Conservation (phyloP, 2,797 vertebrate genomes). For the Amphiprion clarkii region DNA sequence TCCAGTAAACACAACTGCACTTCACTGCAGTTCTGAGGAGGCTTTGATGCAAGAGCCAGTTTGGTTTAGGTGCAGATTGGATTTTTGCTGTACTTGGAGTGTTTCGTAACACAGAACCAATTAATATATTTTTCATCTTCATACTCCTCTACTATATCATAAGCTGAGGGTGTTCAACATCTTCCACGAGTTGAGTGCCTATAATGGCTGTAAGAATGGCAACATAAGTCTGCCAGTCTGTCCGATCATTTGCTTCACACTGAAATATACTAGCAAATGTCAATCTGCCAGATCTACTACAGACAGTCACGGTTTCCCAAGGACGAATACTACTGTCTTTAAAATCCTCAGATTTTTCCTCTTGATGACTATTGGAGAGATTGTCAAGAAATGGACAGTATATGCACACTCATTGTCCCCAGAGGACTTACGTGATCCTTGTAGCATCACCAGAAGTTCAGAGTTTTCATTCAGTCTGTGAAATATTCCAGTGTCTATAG, state of each 20-base stretch:
- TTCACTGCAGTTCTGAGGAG: conserved; percentile 14
- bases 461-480: neutral
- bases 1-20: conserved; percentile 37
- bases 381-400: neutral
- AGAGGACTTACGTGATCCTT: neutral
- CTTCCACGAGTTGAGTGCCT: neutral
- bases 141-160: neutral
- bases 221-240: too few species aligned
- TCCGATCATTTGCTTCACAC: neutral
- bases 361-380: neutral
- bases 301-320: neutral
- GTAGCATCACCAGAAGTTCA: neutral
- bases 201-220: neutral
- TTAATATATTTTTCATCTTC: neutral
- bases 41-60: conserved; percentile 13
- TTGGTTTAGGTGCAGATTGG: conserved; percentile 26
- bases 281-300: neutral
- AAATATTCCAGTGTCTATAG: neutral
- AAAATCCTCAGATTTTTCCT: neutral
- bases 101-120: conserved; percentile 14
- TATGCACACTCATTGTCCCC: neutral
- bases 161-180: neutral
- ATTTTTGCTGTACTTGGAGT: conserved; percentile 20
- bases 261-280: neutral
- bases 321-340: neutral